Conservation (phyloP, 1,140 invertebrate species). For the Papilio aristodemus region DNA sequence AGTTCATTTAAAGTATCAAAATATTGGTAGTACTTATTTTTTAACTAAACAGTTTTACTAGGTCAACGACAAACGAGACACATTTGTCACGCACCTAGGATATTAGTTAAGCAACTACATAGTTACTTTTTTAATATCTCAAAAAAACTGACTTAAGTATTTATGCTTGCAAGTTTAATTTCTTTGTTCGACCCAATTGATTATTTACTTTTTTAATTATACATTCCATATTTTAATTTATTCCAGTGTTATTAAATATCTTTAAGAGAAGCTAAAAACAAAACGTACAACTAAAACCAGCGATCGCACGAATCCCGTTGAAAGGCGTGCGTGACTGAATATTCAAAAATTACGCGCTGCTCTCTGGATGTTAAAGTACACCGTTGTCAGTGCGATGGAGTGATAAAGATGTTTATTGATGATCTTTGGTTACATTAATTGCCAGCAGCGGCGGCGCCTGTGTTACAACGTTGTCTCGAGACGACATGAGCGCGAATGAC, state of each 20-base stretch:
- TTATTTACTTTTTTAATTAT: slow-evolving; percentile 14
- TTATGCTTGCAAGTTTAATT: neutral
- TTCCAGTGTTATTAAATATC: slow-evolving; percentile 33
- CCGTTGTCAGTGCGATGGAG: slow-evolving; percentile 71
- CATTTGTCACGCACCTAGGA: no score
- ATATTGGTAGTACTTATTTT: no score
- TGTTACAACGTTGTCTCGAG: slow-evolving; percentile 61
- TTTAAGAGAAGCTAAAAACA: slow-evolving; percentile 46
- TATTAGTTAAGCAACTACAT: no score
- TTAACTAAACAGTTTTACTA: no score
- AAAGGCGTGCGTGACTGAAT: slow-evolving; percentile 69
- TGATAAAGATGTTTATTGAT: slow-evolving; percentile 80
- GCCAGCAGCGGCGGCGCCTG: slow-evolving; percentile 73
- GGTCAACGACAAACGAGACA: no score
- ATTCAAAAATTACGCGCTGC: slow-evolving; percentile 66
- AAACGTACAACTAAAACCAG: slow-evolving; percentile 43
- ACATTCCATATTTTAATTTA: slow-evolving; percentile 19
- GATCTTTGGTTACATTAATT: slow-evolving; percentile 77
- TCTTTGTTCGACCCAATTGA: neutral
- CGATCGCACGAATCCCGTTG: slow-evolving; percentile 46
- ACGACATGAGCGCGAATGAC: slow-evolving; percentile 70
- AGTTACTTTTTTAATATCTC: no score
- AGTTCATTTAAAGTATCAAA: no score
- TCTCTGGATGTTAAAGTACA: slow-evolving; percentile 65
- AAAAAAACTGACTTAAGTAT: no score